These are phyloP conservation scores for Falcunculus frontatus DNA, from an alignment of 2,113 vertebrate genomes.

Conservation along the genomic window DNA sequence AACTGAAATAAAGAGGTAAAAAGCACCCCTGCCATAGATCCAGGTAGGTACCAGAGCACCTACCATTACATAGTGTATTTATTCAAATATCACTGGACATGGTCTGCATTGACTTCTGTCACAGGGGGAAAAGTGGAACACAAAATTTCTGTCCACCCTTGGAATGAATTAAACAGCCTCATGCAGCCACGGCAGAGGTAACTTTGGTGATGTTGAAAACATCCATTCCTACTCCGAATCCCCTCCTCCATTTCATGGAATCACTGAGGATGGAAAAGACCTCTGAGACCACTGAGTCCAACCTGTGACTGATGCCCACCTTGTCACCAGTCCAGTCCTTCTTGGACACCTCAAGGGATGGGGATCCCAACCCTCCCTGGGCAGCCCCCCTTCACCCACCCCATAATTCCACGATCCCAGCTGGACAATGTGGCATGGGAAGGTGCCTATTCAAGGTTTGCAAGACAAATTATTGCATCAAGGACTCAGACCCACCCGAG, in stretches of 20 bases:
- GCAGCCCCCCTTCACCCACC: not conserved
- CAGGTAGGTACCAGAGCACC: not conserved
- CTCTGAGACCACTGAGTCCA: not conserved
- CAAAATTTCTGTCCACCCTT: not conserved
- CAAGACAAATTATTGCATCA: not conserved
- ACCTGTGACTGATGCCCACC: not conserved
- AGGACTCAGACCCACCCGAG: not conserved
- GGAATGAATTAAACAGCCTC: not conserved
- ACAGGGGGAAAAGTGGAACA: not conserved
- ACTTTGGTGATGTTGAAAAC: not conserved
- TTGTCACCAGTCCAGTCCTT: not conserved
- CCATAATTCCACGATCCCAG: not conserved
- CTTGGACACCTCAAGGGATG: not conserved
- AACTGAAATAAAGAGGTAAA: not conserved
- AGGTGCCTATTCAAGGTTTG: not conserved
- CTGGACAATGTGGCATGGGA: rapidly evolving
- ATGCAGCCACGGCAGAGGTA: rapidly evolving
- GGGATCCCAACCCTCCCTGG: not conserved
- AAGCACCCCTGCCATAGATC: not conserved
- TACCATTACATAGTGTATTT: rapidly evolving
- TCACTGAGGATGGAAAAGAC: not conserved
- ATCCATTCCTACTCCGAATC: not conserved
- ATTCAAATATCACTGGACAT: not conserved
- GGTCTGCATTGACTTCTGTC: not conserved
- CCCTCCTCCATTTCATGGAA: not conserved